Percentiles rank a stretch among this genome's conserved stretches.
These are phyloP conservation scores for Graphium colonna DNA, from an alignment of 2,888 invertebrate species.

Conservation along the genomic window DNA sequence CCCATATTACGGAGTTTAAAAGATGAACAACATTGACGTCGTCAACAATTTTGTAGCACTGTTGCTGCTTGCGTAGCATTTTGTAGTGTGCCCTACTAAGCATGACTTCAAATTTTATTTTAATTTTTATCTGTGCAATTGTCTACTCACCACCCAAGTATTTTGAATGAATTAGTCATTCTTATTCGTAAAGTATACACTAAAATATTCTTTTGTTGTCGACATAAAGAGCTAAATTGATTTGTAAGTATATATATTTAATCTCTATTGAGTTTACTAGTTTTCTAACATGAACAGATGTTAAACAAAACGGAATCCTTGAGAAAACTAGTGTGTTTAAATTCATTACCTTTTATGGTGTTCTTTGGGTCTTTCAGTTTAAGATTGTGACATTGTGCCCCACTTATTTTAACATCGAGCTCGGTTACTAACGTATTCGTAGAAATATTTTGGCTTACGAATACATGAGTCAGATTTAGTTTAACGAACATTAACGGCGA, in stretches of 20 bases:
- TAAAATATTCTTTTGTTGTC: conserved; percentile 8
- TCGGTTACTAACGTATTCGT: conserved; percentile 31
- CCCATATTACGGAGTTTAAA: too few relatives aligned
- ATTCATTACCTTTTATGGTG: conserved; percentile 55
- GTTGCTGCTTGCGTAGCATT: too few relatives aligned
- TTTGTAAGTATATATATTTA: background rate
- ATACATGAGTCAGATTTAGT: conserved; percentile 49
- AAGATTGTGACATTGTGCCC: conserved; percentile 42
- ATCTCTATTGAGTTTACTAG: conserved; percentile 6
- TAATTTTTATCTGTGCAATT: conserved; percentile 1
- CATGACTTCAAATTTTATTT: too few relatives aligned
- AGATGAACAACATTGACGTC: too few relatives aligned
- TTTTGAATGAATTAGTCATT: conserved; percentile 18
- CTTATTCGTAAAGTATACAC: conserved; percentile 5
- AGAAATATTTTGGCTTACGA: conserved; percentile 40
- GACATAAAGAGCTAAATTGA: background rate
- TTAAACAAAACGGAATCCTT: conserved; percentile 18
- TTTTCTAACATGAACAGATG: conserved; percentile 18
- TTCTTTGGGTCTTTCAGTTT: conserved; percentile 40
- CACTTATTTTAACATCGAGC: conserved; percentile 38
- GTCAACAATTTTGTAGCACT: too few relatives aligned
- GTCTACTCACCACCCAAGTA: background rate
- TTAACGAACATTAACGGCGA: conserved; percentile 36
- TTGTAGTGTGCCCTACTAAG: too few relatives aligned
- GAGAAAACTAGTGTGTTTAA: conserved; percentile 37